Evolutionary conservation across 30 jellyfish, hydroid and myxozoan species (phyloP), one percentile per base, ranked within the genome.

Genomic region (Cassiopea andromeda): DNA sequence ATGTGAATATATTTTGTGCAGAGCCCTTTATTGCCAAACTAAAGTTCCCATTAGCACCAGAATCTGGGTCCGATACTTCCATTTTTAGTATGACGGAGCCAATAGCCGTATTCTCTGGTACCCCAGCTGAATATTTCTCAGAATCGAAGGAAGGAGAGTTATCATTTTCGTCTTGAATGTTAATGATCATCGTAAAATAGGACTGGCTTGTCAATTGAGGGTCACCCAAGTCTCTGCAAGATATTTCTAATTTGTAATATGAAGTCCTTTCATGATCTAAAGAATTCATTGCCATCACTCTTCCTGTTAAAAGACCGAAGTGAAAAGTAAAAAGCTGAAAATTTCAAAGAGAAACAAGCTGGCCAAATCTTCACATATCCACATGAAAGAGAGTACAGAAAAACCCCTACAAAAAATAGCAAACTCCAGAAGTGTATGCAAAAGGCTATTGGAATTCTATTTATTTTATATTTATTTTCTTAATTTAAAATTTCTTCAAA

Each of bases 51-150:
- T 89, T 89, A n/a, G n/a, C 38, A 13, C 91, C 96, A 0, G 91
- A 90, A 73, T 89, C 96, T 19, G 96, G 88, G 80, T 89, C 96
- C 5, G 78, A 14, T 10, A 89, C 85, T 1, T 73, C 80, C 78
- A 89, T 46, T 0, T 15, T 13, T 44, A 89, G 64, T 43, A 89
- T 81, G 19, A 80, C 67, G 45, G 92, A 59, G n/a, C 96, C 96
- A 7, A 89, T 64, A 15, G 89, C 61, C 38, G 87, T 59, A 46
- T 81, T 69, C 74, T 89, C 96, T 19, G 72, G 67, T 2, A 89
- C 78, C 44, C 60, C 84, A 38, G 92, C 67, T 47, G 85, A 14
- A 58, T 89, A 89, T 8, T 60, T 72, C 78, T 72, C 80, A 0
- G 75, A 60, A 64, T 73, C 70, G 83, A 89, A 89, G 5, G 43